A percentile compares a stretch with the other conserved stretches of the same genome.
Evolutionary conservation across 2,113 vertebrate species (phyloP).

Genomic region (Myotis brandtii): DNA sequence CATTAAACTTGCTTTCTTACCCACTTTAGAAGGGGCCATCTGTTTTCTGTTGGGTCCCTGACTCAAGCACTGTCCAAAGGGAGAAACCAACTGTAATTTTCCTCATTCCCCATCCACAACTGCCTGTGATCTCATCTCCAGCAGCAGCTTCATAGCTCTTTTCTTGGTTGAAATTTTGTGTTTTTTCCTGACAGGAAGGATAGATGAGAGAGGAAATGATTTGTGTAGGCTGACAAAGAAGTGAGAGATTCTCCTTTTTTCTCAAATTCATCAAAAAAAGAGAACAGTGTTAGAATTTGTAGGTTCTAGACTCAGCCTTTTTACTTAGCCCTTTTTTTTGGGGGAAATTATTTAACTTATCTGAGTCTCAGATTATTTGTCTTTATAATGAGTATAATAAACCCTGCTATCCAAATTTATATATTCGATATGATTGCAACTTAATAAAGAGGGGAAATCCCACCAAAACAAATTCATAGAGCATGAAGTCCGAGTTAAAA

Average conservation of each 20-base stretch:
- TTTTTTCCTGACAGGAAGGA: neutral
- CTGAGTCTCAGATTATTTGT: neutral
- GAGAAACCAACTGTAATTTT: neutral
- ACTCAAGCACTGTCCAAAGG: neutral
- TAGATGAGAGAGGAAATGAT: neutral
- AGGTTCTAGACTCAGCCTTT: neutral
- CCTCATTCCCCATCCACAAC: rapidly evolving
- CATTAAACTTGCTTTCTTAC: neutral
- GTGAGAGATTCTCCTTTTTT: neutral
- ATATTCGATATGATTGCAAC: conserved; percentile 1
- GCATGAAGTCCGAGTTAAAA: neutral
- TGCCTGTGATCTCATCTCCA: neutral
- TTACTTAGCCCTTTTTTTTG: neutral
- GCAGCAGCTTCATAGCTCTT: neutral
- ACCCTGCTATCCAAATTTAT: neutral
- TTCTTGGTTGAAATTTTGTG: neutral
- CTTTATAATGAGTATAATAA: conserved; percentile 37
- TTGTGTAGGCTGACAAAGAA: neutral
- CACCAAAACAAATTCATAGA: neutral
- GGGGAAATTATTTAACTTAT: neutral
- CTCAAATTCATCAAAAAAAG: neutral
- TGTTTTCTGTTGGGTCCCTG: neutral
- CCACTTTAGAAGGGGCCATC: neutral
- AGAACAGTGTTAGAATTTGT: neutral
- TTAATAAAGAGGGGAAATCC: neutral